Conservation (phyloP, 1,140 invertebrate species). For the Lepidurus couesii region DNA sequence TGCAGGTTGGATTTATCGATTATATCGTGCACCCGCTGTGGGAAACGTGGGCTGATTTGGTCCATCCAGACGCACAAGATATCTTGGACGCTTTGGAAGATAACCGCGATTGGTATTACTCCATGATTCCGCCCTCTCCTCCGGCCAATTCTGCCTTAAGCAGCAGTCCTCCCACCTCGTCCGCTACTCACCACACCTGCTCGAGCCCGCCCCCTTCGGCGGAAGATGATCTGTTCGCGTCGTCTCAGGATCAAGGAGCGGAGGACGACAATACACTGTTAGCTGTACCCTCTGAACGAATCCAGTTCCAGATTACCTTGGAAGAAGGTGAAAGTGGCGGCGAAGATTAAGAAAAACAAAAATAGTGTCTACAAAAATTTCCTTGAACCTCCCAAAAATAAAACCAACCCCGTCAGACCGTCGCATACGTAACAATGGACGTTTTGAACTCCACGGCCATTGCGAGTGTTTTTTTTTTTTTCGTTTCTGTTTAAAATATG, state of each 20-base stretch:
- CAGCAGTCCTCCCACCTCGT: slow-evolving; percentile 54
- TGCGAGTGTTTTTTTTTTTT: no score
- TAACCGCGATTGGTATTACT: slow-evolving; percentile 96
- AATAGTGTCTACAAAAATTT: not conserved
- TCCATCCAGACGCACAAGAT: slow-evolving; percentile 96
- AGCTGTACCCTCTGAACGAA: slow-evolving; percentile 47
- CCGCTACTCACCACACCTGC: slow-evolving; percentile 44
- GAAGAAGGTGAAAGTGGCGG: slow-evolving; percentile 62
- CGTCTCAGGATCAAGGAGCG: not conserved
- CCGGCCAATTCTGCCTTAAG: slow-evolving; percentile 43
- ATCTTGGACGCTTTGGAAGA: slow-evolving; percentile 96
- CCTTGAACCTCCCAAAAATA: not conserved
- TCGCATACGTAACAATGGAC: no score
- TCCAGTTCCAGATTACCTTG: slow-evolving; percentile 65
- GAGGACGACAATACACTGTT: slow-evolving; percentile 23
- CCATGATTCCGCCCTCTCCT: slow-evolving; percentile 57
- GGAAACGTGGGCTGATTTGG: slow-evolving; percentile 99
- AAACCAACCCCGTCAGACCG: not conserved
- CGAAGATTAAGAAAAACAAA: slow-evolving; percentile 27
- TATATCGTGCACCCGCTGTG: slow-evolving; percentile 98
- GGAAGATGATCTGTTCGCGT: slow-evolving; percentile 23
- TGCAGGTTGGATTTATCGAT: slow-evolving; percentile 94
- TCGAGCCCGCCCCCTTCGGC: not conserved
- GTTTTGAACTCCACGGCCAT: no score
- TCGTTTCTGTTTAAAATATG: no score